Evolutionary conservation across 2,113 vertebrate genomes (phyloP).

Genomic region (Syngnathus floridae): DNA sequence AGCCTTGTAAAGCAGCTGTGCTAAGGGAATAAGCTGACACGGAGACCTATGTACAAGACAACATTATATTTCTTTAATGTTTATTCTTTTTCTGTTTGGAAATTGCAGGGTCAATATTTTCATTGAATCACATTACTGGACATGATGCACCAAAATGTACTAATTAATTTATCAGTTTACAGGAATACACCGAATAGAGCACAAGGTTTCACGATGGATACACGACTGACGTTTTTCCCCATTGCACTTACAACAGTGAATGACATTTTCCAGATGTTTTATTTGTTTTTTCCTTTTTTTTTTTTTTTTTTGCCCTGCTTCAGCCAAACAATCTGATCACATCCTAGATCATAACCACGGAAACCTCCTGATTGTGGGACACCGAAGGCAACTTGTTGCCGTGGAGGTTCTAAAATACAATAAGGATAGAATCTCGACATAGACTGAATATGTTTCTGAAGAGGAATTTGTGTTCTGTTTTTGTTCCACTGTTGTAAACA

Average conservation of each 20-base stretch:
- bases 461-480: slow-evolving; percentile 53
- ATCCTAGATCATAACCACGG: slow-evolving; percentile 62
- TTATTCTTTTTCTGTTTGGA: slow-evolving; percentile 91
- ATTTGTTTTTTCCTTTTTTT: slow-evolving; percentile 27
- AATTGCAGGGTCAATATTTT: slow-evolving; percentile 87
- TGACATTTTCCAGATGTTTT: slow-evolving; percentile 68
- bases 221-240: slow-evolving; percentile 84
- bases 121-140: slow-evolving; percentile 90
- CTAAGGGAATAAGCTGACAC: background rate
- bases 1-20: background rate
- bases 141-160: slow-evolving; percentile 88
- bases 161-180: slow-evolving; percentile 78
- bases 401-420: slow-evolving; percentile 60
- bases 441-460: slow-evolving; percentile 61
- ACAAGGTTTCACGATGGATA: slow-evolving; percentile 93
- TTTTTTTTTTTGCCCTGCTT: slow-evolving; percentile 12
- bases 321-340: slow-evolving; percentile 27
- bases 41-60: slow-evolving; percentile 26
- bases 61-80: slow-evolving; percentile 67
- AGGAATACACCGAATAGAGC: slow-evolving; percentile 91
- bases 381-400: slow-evolving; percentile 50
- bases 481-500: slow-evolving; percentile 70
- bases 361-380: slow-evolving; percentile 51
- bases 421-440: slow-evolving; percentile 73
- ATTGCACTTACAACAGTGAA: slow-evolving; percentile 87